phyloP scores from a whole-genome alignment of 2,797 vertebrate genomes.

The Toxotes lorentzi region DNA sequence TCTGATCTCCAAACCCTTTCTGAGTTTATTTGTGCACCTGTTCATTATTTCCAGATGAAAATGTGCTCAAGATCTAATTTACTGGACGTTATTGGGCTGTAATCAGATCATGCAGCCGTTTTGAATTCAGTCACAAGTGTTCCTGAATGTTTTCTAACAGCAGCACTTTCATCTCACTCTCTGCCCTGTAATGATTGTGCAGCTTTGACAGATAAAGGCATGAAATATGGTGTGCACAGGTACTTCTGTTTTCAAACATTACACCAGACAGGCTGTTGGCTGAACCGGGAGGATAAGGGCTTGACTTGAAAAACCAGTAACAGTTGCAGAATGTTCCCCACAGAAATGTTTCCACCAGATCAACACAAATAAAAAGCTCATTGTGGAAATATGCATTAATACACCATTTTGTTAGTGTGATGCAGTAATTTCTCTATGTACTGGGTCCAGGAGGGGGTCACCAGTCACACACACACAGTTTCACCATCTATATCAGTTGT shows the following conservation, averaged over 20 bases:
- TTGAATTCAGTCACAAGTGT: constrained; percentile 37
- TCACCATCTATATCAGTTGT: not conserved
- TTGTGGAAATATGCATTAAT: not conserved
- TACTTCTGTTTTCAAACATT: constrained; percentile 4
- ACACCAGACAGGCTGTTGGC: not conserved
- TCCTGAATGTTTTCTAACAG: constrained; percentile 19
- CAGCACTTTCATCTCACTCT: constrained; percentile 21
- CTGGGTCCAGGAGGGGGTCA: not conserved
- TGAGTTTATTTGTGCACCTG: constrained; percentile 25
- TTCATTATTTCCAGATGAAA: constrained; percentile 43
- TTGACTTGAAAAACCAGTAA: not conserved
- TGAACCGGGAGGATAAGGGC: not conserved
- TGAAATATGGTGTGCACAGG: constrained; percentile 4
- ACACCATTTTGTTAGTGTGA: not conserved
- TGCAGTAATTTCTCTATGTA: not conserved
- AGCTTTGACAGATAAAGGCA: constrained; percentile 23
- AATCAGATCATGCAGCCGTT: constrained; percentile 45
- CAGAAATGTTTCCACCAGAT: not conserved
- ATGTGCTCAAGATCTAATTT: constrained; percentile 40
- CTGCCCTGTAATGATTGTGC: not conserved
- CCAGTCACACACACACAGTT: not conserved
- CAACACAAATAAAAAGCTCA: not conserved
- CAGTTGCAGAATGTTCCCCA: constrained; percentile 2
- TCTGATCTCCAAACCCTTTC: not conserved
- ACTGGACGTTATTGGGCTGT: constrained; percentile 12